Evolutionary conservation across 2,797 vertebrate species (phyloP).

Genomic region (Amazona ochrocephala): DNA sequence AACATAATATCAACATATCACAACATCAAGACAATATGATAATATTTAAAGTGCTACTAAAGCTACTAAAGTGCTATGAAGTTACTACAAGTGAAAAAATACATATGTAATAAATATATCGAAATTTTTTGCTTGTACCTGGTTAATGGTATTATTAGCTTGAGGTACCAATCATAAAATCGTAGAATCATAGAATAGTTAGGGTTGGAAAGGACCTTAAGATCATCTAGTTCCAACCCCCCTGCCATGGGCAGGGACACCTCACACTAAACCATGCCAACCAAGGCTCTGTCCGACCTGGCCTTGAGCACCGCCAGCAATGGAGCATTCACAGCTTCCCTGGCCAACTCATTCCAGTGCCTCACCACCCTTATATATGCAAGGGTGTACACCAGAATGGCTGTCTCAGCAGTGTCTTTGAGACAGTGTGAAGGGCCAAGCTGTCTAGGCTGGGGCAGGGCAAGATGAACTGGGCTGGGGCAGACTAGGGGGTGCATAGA

Average conservation of each 20-base stretch:
- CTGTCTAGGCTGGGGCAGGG: not conserved
- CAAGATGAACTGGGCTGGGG: too few relatives aligned
- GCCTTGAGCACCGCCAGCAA: too few relatives aligned
- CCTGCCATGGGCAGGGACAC: not conserved
- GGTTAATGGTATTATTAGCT: not conserved
- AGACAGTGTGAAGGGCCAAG: not conserved
- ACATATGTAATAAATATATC: too few relatives aligned
- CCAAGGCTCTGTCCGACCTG: too few relatives aligned
- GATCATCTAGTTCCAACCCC: not conserved
- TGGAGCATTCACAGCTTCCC: too few relatives aligned
- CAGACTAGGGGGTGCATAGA: not conserved
- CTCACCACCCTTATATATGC: not conserved
- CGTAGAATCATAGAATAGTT: not conserved
- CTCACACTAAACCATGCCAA: too few relatives aligned
- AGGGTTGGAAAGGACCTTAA: not conserved
- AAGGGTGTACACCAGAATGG: not conserved
- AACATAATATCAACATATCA: not conserved
- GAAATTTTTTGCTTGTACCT: not conserved
- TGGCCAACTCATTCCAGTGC: too few relatives aligned
- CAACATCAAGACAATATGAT: not conserved
- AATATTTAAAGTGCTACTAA: not conserved
- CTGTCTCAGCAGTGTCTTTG: not conserved
- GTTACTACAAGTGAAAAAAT: not conserved
- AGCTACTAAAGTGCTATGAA: not conserved
- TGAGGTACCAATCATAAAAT: not conserved